Base-by-base conservation (phyloP, 2,888 invertebrate species). In the Parochlus steinenii region DNA sequence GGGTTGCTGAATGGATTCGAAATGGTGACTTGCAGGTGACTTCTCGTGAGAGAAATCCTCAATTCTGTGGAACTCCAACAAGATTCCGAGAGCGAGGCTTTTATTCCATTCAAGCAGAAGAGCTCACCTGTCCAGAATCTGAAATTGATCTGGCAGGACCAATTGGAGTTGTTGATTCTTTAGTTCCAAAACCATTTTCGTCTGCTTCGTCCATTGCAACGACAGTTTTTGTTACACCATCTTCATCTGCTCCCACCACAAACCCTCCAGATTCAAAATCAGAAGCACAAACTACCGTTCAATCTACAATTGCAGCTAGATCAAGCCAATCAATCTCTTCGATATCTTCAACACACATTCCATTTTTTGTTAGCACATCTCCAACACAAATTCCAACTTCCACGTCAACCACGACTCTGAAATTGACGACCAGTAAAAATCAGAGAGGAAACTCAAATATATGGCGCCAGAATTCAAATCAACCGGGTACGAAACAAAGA, bases 1-100 rank as follows among this genome's bases (percentile, higher is more conserved):
- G 90, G 90, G 78, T 89, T 39, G 75, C 82, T 40, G 77, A 87
- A 51, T 90, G 89, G 90, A 86, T 89, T 45, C 69, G 76, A 34
- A 76, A 75, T 43, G 77, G 77, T 10, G 87, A 89, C 53, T 64
- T 90, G 25, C 89, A 90, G 67, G 59, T 90, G 14, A 89, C 89
- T 8, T 87, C 87, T 42, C 69, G 89, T 27, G 90, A 90, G 57
- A 67, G 86, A 46, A 86, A 83, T 56, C 89, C 89, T 6, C 89
- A 90, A 55, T 90, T 89, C 56, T 90, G 89, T 50, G 89, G 87
- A 10, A 74, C 74, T 44, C 90, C 90, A 2, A 64, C 72, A 2
- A 65, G 74, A 42, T 76, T 89, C 47, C 69, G 81, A 38, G 80
- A 83, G 41, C 68, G 79, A 30, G 83, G 78, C 23, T 87, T 90